Percentiles rank a stretch among this genome's conserved stretches.
These are phyloP conservation scores for Drosophila kambysellisi DNA, from an alignment of 2,888 invertebrate species.

Conservation along the genomic window DNA sequence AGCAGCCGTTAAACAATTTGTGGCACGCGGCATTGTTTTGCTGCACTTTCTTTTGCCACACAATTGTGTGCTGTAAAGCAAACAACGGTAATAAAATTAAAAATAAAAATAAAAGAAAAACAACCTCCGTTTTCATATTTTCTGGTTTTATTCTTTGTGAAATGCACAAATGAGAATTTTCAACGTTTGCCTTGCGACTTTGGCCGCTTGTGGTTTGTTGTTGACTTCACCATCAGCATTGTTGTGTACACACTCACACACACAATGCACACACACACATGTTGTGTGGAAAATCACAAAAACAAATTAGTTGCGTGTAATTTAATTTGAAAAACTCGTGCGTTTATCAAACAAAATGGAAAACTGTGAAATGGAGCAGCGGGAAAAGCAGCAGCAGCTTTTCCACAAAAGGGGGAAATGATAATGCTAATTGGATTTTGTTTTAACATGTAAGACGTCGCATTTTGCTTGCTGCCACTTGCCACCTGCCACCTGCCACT, in stretches of 20 bases:
- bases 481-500: not conserved
- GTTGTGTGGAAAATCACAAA: constrained; percentile 61
- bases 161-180: constrained; percentile 50
- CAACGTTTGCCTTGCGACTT: constrained; percentile 53
- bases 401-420: constrained; percentile 31
- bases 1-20: constrained; percentile 22
- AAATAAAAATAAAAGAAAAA: constrained; percentile 6
- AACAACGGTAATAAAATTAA: constrained; percentile 7
- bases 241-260: constrained; percentile 28
- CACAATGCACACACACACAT: constrained; percentile 12
- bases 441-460: constrained; percentile 62
- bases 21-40: constrained; percentile 14
- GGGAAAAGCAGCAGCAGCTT: constrained; percentile 16
- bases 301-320: constrained; percentile 79
- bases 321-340: constrained; percentile 74
- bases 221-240: constrained; percentile 51
- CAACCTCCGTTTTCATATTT: constrained; percentile 9
- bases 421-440: constrained; percentile 75
- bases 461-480: constrained; percentile 11
- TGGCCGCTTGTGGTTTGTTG: constrained; percentile 47
- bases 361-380: constrained; percentile 65
- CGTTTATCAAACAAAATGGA: constrained; percentile 77
- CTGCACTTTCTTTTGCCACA: constrained; percentile 34
- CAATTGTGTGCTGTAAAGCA: constrained; percentile 27
- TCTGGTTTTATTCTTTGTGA: constrained; percentile 18